Evolutionary conservation across 1,140 invertebrate genomes (phyloP).

Genomic region (Drosophila ogumai): DNA sequence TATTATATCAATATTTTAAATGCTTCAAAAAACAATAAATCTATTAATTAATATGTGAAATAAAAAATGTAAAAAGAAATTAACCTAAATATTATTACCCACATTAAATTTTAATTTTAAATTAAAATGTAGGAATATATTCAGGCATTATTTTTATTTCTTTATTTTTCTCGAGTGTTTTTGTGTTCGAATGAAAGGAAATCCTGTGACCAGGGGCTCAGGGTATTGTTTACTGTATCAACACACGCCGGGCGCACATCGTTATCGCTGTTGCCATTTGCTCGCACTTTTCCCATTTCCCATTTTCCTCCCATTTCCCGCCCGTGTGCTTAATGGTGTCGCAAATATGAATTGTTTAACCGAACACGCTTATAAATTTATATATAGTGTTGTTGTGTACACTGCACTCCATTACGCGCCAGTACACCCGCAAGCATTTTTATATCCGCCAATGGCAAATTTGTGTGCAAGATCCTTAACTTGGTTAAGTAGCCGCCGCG

Average conservation of each 20-base stretch:
- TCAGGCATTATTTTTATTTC: background rate
- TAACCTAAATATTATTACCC: no score
- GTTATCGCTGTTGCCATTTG: slow-evolving; percentile 47
- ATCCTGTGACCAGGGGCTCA: slow-evolving; percentile 34
- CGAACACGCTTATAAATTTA: slow-evolving; percentile 13
- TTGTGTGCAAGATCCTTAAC: slow-evolving; percentile 70
- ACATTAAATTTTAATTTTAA: no score
- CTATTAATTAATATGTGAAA: no score
- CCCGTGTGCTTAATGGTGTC: slow-evolving; percentile 67
- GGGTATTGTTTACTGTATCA: slow-evolving; percentile 50
- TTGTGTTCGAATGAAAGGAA: slow-evolving; percentile 20
- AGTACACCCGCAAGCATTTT: slow-evolving; percentile 40
- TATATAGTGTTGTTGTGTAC: slow-evolving; percentile 12
- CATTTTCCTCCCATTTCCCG: background rate
- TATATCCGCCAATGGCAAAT: slow-evolving; percentile 52
- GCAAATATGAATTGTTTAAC: slow-evolving; percentile 73
- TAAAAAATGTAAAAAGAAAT: no score
- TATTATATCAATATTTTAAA: no score
- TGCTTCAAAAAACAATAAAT: no score
- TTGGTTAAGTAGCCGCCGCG: slow-evolving; percentile 62
- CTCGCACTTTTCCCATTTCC: slow-evolving; percentile 12
- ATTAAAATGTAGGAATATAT: no score
- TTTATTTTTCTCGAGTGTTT: slow-evolving; percentile 3
- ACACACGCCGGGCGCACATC: slow-evolving; percentile 41
- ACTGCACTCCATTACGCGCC: slow-evolving; percentile 57